These are phyloP conservation scores for Cyanistes caeruleus DNA, from an alignment of 2,113 vertebrate genomes.

Conservation along the genomic window DNA sequence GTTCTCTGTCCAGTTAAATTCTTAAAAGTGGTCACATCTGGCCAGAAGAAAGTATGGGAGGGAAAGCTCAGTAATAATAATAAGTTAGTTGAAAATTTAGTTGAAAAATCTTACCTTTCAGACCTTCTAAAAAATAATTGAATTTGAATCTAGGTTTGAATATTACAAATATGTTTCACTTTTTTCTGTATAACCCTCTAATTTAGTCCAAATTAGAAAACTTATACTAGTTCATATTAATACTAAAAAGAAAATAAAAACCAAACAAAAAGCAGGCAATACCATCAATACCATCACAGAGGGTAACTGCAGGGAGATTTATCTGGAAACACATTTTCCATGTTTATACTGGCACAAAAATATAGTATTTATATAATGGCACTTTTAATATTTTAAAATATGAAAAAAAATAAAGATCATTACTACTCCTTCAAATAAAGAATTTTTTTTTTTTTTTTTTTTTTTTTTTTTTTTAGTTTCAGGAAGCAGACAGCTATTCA, in stretches of 20 bases:
- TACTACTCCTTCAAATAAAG: not conserved
- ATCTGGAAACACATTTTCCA: not conserved
- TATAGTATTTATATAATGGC: not conserved
- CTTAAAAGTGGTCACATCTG: not conserved
- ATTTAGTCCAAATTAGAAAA: not conserved
- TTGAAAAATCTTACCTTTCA: not conserved
- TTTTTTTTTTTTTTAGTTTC: no score
- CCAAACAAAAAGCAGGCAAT: fast-evolving
- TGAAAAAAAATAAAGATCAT: not conserved
- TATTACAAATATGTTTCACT: not conserved
- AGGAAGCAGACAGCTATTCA: not conserved
- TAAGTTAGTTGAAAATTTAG: not conserved
- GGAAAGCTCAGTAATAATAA: not conserved
- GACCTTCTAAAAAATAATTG: not conserved
- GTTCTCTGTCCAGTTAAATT: not conserved
- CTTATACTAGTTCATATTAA: not conserved
- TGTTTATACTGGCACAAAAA: not conserved
- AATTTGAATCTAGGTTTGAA: not conserved
- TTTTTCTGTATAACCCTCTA: not conserved
- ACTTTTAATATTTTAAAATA: not conserved
- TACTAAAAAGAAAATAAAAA: not conserved
- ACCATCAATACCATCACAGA: not conserved
- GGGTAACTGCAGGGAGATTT: not conserved
- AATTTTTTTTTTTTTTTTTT: not conserved
- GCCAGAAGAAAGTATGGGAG: not conserved